Base-by-base conservation (phyloP, 2,113 vertebrate genomes). In the Arenaria interpres region DNA sequence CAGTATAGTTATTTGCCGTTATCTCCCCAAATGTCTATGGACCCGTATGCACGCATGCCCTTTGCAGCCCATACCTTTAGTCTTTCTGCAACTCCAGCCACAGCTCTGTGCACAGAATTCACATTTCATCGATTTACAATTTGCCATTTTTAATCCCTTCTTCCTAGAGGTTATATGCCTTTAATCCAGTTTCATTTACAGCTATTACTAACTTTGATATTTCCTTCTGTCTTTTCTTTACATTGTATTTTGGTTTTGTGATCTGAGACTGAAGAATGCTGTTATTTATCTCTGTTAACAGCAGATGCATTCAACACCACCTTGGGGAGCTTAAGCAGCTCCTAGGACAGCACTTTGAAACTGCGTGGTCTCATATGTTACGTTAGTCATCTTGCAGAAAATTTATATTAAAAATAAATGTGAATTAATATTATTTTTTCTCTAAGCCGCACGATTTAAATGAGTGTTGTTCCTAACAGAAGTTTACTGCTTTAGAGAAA, bases 41-140 rank as follows among this genome's bases (percentile, higher is more conserved):
- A 68, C 35, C 66, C 6, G 1, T 15, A 8, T 4, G 24, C 33
- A 21, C 1, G 0, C 1, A 0, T 27, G 48, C 22, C 57, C 20
- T 4, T 33, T 23, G 10, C 51, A 67, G 20, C 4, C 43, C 2
- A 0, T 64, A 28, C 19, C 50, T 25, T 81, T 19, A 21, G 30
- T 39, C 51, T 45, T 75, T 45, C 62, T 86, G 62, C 51, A 62
- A 21, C 9, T 33, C 10, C 66, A 62, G 72, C 14, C 45, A 19
- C 27, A 35, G 13, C 19, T 72, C 75, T 24, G 7, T 18, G 41
- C n/a, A 50, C 24, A 59, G 62, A 88, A 78, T 45, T 63, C 23
- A 41, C 25, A 6, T 94, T 72, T 73, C 43, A 54, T 72, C 1
- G 0, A n/a, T 83, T 76, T 50, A 56, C 6, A 37, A 7, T 60